Conservation (phyloP, 1,140 invertebrate genomes). For the Monochamus saltuarius region DNA sequence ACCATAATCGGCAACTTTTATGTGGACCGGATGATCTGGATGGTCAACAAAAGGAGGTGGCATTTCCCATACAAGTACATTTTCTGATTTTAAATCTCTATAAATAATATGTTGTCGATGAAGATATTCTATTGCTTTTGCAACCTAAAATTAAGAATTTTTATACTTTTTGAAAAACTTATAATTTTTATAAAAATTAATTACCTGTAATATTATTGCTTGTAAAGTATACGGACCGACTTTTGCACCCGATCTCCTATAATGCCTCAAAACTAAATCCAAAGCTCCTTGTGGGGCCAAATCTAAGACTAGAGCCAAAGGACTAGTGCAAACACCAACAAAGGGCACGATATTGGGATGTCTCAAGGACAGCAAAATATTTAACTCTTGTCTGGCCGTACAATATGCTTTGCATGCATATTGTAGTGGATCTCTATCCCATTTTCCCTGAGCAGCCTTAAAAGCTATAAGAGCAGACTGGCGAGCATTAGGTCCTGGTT, state of each 20-base stretch:
- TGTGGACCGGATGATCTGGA: slow-evolving; percentile 70
- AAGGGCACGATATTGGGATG: slow-evolving; percentile 93
- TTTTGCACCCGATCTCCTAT: slow-evolving; percentile 77
- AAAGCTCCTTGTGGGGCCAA: slow-evolving; percentile 91
- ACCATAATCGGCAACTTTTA: slow-evolving; percentile 95
- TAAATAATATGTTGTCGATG: slow-evolving; percentile 95
- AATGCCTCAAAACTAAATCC: slow-evolving; percentile 78
- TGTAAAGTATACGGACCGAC: slow-evolving; percentile 81
- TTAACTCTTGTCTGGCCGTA: slow-evolving; percentile 90
- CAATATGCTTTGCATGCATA: slow-evolving; percentile 94
- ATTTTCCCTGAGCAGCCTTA: slow-evolving; percentile 78
- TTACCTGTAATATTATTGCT: slow-evolving; percentile 79
- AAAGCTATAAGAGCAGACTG: slow-evolving; percentile 75
- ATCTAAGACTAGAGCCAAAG: slow-evolving; percentile 87
- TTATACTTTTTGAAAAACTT: not conserved
- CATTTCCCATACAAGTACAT: slow-evolving; percentile 95
- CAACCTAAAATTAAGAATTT: slow-evolving; percentile 61
- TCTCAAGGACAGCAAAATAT: slow-evolving; percentile 80
- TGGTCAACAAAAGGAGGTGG: slow-evolving; percentile 72
- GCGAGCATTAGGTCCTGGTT: slow-evolving; percentile 76
- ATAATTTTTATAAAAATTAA: slow-evolving; percentile 1
- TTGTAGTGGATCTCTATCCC: slow-evolving; percentile 87
- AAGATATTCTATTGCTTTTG: slow-evolving; percentile 93
- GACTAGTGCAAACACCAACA: slow-evolving; percentile 83
- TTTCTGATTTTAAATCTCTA: slow-evolving; percentile 96